phyloP scores from a whole-genome alignment of 2,888 invertebrate species.

The Ormyrus pomaceus region DNA sequence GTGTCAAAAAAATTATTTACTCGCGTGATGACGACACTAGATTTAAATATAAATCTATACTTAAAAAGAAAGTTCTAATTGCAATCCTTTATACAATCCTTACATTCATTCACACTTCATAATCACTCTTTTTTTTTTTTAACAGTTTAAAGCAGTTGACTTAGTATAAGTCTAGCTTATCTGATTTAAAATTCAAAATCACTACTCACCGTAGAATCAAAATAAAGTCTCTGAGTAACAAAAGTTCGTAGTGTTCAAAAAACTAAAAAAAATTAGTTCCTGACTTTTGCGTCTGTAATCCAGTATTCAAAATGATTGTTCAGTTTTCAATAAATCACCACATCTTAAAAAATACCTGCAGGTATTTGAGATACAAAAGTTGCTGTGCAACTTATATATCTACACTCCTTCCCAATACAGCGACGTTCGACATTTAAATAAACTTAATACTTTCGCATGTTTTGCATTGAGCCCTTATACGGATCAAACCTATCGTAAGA shows the following conservation, averaged over 20 bases:
- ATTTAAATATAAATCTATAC: slow-evolving; percentile 32
- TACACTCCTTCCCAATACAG: neutral
- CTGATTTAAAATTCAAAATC: slow-evolving; percentile 19
- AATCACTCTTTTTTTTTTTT: slow-evolving; percentile 10
- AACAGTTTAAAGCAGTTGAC: slow-evolving; percentile 40
- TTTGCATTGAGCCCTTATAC: slow-evolving; percentile 72
- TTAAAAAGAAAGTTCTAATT: slow-evolving; percentile 38
- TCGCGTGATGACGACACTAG: slow-evolving; percentile 12
- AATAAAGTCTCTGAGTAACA: slow-evolving; percentile 46
- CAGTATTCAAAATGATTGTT: slow-evolving; percentile 12
- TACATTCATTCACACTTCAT: slow-evolving; percentile 14
- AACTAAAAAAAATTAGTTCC: slow-evolving; percentile 39
- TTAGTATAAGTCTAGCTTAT: slow-evolving; percentile 33
- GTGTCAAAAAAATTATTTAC: slow-evolving; percentile 14
- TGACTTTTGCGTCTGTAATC: neutral
- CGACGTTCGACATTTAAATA: neutral
- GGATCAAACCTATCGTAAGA: slow-evolving; percentile 73
- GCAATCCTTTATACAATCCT: slow-evolving; percentile 38
- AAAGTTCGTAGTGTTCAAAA: slow-evolving; percentile 22
- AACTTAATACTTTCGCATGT: slow-evolving; percentile 71
- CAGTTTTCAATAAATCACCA: slow-evolving; percentile 35
- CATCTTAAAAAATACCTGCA: slow-evolving; percentile 51
- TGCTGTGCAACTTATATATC: slow-evolving; percentile 9
- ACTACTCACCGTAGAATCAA: slow-evolving; percentile 38
- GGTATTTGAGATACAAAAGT: slow-evolving; percentile 37